Base-by-base conservation (phyloP, 2,888 invertebrate species). In the Rhagium mordax region DNA sequence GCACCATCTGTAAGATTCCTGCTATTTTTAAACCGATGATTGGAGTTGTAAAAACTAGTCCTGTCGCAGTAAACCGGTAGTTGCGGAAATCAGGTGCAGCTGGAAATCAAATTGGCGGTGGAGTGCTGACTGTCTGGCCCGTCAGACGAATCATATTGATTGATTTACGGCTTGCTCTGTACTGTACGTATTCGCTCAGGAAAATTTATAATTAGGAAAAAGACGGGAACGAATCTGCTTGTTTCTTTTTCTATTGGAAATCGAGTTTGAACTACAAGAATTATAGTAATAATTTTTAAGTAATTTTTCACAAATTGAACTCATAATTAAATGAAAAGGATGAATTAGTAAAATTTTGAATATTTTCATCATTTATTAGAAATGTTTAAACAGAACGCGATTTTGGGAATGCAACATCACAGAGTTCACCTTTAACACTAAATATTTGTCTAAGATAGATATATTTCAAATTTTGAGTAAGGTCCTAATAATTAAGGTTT, bases 21-120 rank as follows among this genome's bases (percentile, higher is more conserved):
- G 69, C 73, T 75, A 75, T 76, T 70, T 70, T 51, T 70, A 71
- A 75, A 62, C 71, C 74, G 68, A 78, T 74, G 74, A 70, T 74
- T 72, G 71, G 64, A 49, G 67, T 62, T 48, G 62, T 65, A 80
- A 77, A 79, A 80, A 78, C 75, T 60, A 51, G 79, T 74, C 70
- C 73, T 72, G 74, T 74, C 71, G 78, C 73, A 71, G 49, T 51
- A 67, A 77, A 78, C 75, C 77, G 71, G 79, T 78, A 78, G 75
- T 72, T 70, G 78, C 73, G 78, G 78, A 79, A 79, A 79, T 78
- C 77, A 70, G 71, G 67, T 72, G 74, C 78, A 77, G 78, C 74
- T 76, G 78, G 51, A 69, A 73, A 66, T 75, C 24, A 57, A 74
- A 70, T 67, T 70, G 74, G 66, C 66, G 66, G 70, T 74, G 33